Conservation (phyloP, 2,113 vertebrate genomes). For the Penelope pileata region DNA sequence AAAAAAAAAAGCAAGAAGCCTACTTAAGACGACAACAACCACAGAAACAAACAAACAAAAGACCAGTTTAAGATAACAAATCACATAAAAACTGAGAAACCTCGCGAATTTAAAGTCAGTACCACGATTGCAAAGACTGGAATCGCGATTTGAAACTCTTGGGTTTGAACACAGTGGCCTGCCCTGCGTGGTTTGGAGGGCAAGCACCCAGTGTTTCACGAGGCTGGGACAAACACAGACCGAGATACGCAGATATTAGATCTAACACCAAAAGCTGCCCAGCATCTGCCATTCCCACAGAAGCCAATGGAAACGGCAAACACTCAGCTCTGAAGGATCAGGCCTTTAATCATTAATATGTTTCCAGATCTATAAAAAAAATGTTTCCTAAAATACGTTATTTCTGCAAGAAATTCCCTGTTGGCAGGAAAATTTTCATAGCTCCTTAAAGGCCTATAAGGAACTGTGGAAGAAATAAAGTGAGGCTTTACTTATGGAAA, state of each 20-base stretch:
- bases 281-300: neutral
- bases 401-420: slow-evolving; percentile 70
- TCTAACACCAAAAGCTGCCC: neutral
- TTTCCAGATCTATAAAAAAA: slow-evolving; percentile 68
- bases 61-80: neutral
- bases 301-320: slow-evolving; percentile 36
- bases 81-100: neutral
- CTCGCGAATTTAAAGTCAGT: neutral
- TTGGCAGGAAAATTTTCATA: slow-evolving; percentile 70
- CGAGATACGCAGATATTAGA: slow-evolving; percentile 3
- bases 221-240: neutral
- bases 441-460: slow-evolving; percentile 59
- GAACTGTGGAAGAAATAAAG: slow-evolving; percentile 69
- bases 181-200: neutral
- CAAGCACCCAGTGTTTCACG: neutral
- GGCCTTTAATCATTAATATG: slow-evolving; percentile 49
- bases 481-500: slow-evolving; percentile 54
- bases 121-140: neutral
- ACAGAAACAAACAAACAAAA: neutral
- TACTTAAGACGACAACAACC: neutral
- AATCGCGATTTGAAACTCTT: neutral
- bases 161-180: neutral
- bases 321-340: slow-evolving; percentile 24
- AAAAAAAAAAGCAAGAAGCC: neutral
- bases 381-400: slow-evolving; percentile 64